A percentile compares a stretch with the other conserved stretches of the same genome.
Conservation (phyloP, 2,113 vertebrate genomes). For the Poeciliopsis turrubarensis region DNA sequence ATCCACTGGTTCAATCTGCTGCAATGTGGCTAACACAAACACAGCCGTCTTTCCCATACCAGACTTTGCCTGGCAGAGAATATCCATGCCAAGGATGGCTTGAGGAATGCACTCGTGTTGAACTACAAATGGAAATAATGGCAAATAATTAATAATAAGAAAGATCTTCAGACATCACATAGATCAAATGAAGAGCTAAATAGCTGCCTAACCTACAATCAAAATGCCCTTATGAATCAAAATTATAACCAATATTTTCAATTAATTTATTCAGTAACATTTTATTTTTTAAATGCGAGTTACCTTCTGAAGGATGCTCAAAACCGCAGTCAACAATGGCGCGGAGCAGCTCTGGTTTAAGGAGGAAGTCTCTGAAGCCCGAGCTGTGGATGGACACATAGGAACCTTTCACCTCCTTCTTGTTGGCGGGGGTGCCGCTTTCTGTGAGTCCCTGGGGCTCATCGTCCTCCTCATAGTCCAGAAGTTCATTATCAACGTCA, state of each 20-base stretch:
- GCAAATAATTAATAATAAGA: too few species aligned
- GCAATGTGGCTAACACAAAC: slow-evolving; percentile 88
- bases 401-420: slow-evolving; percentile 89
- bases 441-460: slow-evolving; percentile 84
- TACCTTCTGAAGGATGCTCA: slow-evolving; percentile 90
- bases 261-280: background rate
- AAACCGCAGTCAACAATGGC: slow-evolving; percentile 91
- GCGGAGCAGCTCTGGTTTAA: slow-evolving; percentile 88
- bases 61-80: slow-evolving; percentile 90
- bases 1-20: slow-evolving; percentile 87
- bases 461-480: slow-evolving; percentile 90
- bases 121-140: slow-evolving; percentile 69
- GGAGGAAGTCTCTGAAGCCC: slow-evolving; percentile 88
- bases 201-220: background rate
- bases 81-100: slow-evolving; percentile 89
- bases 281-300: background rate
- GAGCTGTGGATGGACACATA: slow-evolving; percentile 92
- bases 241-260: too few species aligned
- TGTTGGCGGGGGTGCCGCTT: slow-evolving; percentile 71
- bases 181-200: background rate
- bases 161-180: too few species aligned
- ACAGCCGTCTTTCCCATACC: slow-evolving; percentile 91
- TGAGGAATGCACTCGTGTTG: slow-evolving; percentile 92
- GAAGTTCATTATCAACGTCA: slow-evolving; percentile 87
- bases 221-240: background rate